Base-by-base conservation (phyloP, 2,113 vertebrate genomes). In the Bubo blakistoni region DNA sequence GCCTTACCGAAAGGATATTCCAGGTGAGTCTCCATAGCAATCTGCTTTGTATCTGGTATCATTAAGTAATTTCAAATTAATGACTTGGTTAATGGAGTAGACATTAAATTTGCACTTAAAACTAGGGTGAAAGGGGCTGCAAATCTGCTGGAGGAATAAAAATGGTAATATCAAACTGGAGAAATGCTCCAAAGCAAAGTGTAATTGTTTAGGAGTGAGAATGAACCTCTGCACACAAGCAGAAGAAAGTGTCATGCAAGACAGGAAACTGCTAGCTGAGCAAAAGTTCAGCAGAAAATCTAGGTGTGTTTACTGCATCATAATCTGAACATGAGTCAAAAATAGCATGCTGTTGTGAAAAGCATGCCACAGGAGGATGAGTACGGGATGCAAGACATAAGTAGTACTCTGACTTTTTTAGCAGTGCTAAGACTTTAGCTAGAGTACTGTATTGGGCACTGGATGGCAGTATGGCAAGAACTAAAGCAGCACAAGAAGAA, bases 11-110 rank as follows among this genome's bases (percentile, higher is more conserved):
- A 91, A 92, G 65, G 42, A 72, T 91, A 94, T 91, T 94, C 91
- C 89, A 92, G 72, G 91, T 92, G 77, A 94, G 69, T 91, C 89
- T 96, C 73, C 72, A 84, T 67, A 96, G 77, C 63, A 95, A 95
- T 96, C 86, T 79, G 55, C 77, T 91, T 89, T 76, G 65, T 74
- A 74, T 62, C 72, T 21, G 1, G n/a, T 78, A 91, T 73, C 67
- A 58, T 83, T 80, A 94, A 78, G 91, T 74, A 66, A 83, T 86
- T 95, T 79, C 74, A 72, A 92, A 93, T 91, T 93, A 92, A 79
- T 65, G 61, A 66, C 51, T 81, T 74, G 63, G 51, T 42, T 96
- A 96, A 95, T 30, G 76, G 55, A 92, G 38, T 24, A 78, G 51
- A 34, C 52, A 78, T 63, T 81, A 94, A 74, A 92, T 74, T 91